Base-by-base conservation (phyloP, 2,797 vertebrate species). In the Glyptemys insculpta region DNA sequence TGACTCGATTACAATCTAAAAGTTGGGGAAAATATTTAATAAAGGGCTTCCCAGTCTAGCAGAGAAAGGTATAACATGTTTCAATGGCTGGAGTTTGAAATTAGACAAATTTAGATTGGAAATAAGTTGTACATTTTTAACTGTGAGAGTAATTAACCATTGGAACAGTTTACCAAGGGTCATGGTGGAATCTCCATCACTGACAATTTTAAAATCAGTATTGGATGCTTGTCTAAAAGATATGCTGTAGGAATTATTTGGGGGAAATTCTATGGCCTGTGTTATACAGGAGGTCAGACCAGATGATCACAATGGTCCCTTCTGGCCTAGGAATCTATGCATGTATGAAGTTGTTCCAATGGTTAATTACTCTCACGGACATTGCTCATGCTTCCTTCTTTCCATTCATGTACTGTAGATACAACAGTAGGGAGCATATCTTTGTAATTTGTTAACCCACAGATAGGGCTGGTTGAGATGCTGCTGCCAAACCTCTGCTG, bases 371-470 rank as follows among this genome's bases (percentile, higher is more conserved):
- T 72, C 9, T 72, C 65, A 37, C 10, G 21, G 65, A 41, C n/a
- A 37, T 21, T 72, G 65, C 19, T 91, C 81, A 50, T 79, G 49
- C 89, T 88, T 91, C 83, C 74, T 94, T 87, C 34, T 62, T 94
- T 92, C 86, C 86, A 90, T 87, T 94, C 90, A 82, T 89, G 88
- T 95, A 91, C 94, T 92, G 88, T 76, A 96, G 90, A 95, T 72
- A 92, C 49, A 93, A 37, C 83, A 96, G 92, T 2, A 68, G 18
- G 78, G 82, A 89, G 65, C 83, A 79, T 89, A 68, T 90, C 94
- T 95, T 37, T 82, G 83, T 89, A 91, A 83, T 94, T 92, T 89
- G 81, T 87, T 93, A 88, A 95, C 59, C 85, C 89, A 81, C 57
- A 25, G 79, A 84, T 44, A 95, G 89, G 86, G 80, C 7, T 52